Percentiles rank a stretch among this genome's conserved stretches.
Conservation (phyloP, 2,113 vertebrate species). For the Macrotus californicus region DNA sequence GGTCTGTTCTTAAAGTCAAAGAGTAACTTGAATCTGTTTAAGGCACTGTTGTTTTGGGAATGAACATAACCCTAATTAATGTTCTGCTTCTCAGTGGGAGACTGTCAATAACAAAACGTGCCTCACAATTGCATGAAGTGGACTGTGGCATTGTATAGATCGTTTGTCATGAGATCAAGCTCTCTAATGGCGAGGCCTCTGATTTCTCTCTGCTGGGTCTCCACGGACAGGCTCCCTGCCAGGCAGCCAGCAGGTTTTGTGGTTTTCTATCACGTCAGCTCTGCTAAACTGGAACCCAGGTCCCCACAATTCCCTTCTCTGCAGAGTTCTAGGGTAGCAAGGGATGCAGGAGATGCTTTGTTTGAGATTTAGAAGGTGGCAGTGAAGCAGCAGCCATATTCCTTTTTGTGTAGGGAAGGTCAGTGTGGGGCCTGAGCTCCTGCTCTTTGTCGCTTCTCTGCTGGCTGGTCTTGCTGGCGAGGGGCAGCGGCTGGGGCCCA, state of each 20-base stretch:
- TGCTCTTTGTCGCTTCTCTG: background rate
- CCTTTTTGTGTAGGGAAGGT: background rate
- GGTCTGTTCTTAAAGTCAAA: background rate
- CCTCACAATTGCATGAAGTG: fast-evolving
- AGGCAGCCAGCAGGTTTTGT: background rate
- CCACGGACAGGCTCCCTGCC: background rate
- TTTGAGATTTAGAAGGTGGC: background rate
- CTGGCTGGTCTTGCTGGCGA: background rate
- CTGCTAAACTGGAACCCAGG: background rate
- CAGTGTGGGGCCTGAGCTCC: background rate
- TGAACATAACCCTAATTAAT: background rate
- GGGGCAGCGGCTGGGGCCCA: fast-evolving
- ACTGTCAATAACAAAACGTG: background rate
- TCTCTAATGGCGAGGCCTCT: background rate
- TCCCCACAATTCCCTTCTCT: background rate
- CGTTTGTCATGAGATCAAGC: background rate
- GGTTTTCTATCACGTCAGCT: background rate
- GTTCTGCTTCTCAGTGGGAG: background rate
- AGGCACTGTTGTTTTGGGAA: background rate
- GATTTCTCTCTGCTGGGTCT: background rate
- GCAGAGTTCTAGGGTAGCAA: background rate
- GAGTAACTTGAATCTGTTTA: background rate
- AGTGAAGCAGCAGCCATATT: background rate
- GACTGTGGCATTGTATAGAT: background rate
- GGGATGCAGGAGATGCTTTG: background rate